Evolutionary conservation across 2,797 vertebrate genomes (phyloP), one percentile per base, ranked within the genome.

Genomic region (Siniperca obscura): DNA sequence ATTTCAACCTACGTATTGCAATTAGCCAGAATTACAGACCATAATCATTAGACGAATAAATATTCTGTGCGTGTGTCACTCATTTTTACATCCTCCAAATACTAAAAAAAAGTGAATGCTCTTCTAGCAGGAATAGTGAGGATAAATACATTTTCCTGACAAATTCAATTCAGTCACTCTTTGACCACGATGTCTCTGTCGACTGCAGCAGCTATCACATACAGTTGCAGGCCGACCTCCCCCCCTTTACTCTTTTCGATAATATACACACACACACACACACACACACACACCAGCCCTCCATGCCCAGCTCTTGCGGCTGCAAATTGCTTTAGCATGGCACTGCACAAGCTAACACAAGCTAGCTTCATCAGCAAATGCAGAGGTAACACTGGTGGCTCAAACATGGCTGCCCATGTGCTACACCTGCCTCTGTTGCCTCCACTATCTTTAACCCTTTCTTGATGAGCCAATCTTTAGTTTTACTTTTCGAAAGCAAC

Each of bases 391-490:
- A 25, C 74, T 40, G 66, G 57, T 42, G 74, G 74, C 83, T 86
- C 70, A 89, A 91, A 93, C 86, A 91, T 93, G 93, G 87, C 86
- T 72, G 74, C 87, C 82, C 83, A 70, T 80, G 73, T 90, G 70
- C 85, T 86, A 30, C 84, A 90, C 74, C 81, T 82, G 76, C 81
- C 74, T 74, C 80, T 22, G 42, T 30, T 19, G 65, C 48, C 81
- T 70, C 34, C 76, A 52, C 62, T 56, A 3, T 80, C 73, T 81
- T 87, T 66, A 84, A 89, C 73, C 74, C 81, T 67, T 82, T 77
- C 52, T 21, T 46, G 38, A 80, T 42, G 9, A 36, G 9, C 42
- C 46, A 69, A 48, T 30, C 19, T 76, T 81, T 50, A 30, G 16
- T 52, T 84, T 67, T 65, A 61, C 42, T 67, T 36, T 30, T 60